Evolutionary conservation across 92 coral and sea anemone genomes (phyloP).

Genomic region (Umimayanthus chanpuru): DNA sequence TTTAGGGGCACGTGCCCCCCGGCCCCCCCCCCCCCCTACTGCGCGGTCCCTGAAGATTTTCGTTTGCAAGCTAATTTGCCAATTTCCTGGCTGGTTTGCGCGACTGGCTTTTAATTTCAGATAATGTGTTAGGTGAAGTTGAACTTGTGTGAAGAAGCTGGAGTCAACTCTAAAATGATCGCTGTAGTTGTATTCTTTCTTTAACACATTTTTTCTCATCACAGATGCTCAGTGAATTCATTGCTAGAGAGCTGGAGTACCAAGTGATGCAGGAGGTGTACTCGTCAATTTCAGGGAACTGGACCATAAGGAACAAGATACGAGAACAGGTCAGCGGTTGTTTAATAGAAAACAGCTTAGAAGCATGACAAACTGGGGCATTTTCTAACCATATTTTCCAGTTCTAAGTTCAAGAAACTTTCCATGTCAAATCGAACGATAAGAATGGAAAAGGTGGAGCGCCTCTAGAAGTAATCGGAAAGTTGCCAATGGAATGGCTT

Average conservation of each 20-base stretch:
- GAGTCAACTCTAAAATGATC: neutral
- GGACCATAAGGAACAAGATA: slow-evolving; percentile 80
- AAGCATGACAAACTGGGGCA: neutral
- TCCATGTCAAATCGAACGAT: too few relatives aligned
- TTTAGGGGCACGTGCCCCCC: too few relatives aligned
- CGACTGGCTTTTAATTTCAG: too few relatives aligned
- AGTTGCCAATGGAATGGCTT: too few relatives aligned
- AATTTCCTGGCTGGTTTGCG: too few relatives aligned
- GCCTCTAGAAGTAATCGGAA: too few relatives aligned
- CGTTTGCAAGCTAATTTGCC: neutral
- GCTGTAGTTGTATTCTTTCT: neutral
- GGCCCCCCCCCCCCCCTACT: too few relatives aligned
- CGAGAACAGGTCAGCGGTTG: slow-evolving; percentile 71
- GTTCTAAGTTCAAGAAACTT: too few relatives aligned
- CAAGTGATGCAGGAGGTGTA: slow-evolving; percentile 81
- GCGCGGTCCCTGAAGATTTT: too few relatives aligned
- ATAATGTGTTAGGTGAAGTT: too few relatives aligned
- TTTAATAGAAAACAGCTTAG: neutral
- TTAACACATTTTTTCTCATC: neutral
- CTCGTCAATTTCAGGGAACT: slow-evolving; percentile 72
- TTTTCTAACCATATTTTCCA: neutral
- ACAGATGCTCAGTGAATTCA: slow-evolving; percentile 80
- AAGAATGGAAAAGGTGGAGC: too few relatives aligned
- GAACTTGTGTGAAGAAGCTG: neutral
- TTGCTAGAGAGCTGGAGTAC: slow-evolving; percentile 69